phyloP scores from a whole-genome alignment of 2,888 invertebrate species.

The Arge pagana region DNA sequence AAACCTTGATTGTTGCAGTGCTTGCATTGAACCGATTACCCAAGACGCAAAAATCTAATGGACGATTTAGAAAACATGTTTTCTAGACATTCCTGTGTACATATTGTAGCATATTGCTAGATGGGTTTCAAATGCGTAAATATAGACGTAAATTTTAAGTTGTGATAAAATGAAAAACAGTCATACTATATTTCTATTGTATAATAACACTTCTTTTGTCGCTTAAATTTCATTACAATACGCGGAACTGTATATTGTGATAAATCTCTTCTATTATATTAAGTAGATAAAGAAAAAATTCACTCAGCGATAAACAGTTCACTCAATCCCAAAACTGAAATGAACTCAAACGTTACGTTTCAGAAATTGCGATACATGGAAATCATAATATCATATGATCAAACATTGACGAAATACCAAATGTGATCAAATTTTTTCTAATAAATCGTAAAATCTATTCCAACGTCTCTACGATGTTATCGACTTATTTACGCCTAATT shows the following conservation, averaged over 20 bases:
- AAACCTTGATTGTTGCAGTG: too few species aligned
- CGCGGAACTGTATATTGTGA: constrained; percentile 45
- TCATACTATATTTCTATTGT: constrained; percentile 20
- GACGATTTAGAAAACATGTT: neutral
- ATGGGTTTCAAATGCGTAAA: constrained; percentile 26
- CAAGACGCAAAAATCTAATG: constrained; percentile 9
- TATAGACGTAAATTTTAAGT: constrained; percentile 25
- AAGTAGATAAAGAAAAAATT: constrained; percentile 34
- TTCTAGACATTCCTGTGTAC: constrained; percentile 33
- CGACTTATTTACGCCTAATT: too few species aligned
- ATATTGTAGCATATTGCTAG: constrained; percentile 44
- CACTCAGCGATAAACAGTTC: constrained; percentile 33
- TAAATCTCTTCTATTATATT: constrained; percentile 46
- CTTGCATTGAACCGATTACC: neutral
- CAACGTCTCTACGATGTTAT: too few species aligned
- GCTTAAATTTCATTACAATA: constrained; percentile 27
- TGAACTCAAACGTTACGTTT: constrained; percentile 18
- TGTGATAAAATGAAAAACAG: constrained; percentile 22
- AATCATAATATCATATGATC: constrained; percentile 41
- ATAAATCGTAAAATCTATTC: too few species aligned
- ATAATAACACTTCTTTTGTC: constrained; percentile 16
- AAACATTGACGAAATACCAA: constrained; percentile 37
- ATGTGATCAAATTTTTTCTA: constrained; percentile 40
- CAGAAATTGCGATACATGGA: too few species aligned
- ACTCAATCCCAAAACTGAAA: constrained; percentile 35